Percentiles rank a stretch among this genome's conserved stretches.
Conservation (phyloP, 2,888 invertebrate species). For the Ennomos erosarius region DNA sequence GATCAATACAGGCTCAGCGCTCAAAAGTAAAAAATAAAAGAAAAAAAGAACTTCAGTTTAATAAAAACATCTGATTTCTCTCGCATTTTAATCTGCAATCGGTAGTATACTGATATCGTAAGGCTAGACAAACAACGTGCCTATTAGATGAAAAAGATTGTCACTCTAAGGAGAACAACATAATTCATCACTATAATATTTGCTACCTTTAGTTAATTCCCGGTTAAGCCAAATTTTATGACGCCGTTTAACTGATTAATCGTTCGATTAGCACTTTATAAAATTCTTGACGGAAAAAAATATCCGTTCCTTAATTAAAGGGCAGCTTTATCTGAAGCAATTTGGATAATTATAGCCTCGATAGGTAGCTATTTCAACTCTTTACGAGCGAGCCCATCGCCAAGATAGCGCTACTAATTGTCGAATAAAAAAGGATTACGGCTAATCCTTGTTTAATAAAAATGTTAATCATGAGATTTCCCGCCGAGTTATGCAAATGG, state of each 20-base stretch:
- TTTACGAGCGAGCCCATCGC: conserved; percentile 75
- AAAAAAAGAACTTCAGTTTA: too few species aligned
- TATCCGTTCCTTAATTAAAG: conserved; percentile 62
- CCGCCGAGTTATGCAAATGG: conserved; percentile 79
- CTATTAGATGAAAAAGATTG: too few species aligned
- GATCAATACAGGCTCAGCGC: too few species aligned
- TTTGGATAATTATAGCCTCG: conserved; percentile 76
- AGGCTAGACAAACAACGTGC: too few species aligned
- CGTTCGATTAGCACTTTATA: conserved; percentile 58
- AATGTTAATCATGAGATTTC: conserved; percentile 83
- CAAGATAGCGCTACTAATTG: conserved; percentile 83
- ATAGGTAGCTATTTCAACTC: conserved; percentile 80
- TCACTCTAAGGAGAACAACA: too few species aligned
- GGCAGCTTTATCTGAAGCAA: conserved; percentile 67
- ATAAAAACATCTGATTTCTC: too few species aligned
- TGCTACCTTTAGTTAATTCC: conserved; percentile 4
- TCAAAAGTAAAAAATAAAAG: too few species aligned
- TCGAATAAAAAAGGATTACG: conserved; percentile 84
- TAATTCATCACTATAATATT: too few species aligned
- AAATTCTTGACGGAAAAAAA: conserved; percentile 54
- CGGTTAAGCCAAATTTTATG: conserved; percentile 28
- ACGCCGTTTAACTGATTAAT: conserved; percentile 43
- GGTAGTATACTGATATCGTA: too few species aligned
- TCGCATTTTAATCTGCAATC: too few species aligned
- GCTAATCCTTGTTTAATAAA: conserved; percentile 83